phyloP scores from a whole-genome alignment of 2,888 invertebrate genomes.

The Thymelicus acteon region DNA sequence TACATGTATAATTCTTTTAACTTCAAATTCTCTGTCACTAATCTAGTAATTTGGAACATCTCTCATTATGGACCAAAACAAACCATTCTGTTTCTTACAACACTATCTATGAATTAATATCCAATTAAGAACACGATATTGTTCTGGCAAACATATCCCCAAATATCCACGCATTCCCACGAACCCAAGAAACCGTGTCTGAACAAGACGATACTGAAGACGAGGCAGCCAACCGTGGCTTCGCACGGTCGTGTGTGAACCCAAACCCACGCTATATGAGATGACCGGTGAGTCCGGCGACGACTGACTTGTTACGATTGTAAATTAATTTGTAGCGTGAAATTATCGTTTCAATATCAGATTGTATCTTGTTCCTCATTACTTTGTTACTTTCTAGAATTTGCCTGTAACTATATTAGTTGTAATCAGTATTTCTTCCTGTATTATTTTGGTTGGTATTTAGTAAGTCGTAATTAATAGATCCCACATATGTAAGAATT shows the following conservation, averaged over 20 bases:
- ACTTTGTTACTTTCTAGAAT: too few species aligned
- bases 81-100: not conserved
- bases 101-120: constrained; percentile 30
- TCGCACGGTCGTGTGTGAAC: constrained; percentile 60
- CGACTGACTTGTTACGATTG: constrained; percentile 27
- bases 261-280: constrained; percentile 53
- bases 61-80: not conserved
- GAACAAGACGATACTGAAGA: constrained; percentile 58
- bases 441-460: too few species aligned
- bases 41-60: too few species aligned
- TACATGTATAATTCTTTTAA: too few species aligned
- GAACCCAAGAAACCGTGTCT: constrained; percentile 54
- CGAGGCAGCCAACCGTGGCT: constrained; percentile 51
- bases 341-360: too few species aligned
- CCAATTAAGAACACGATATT: constrained; percentile 41
- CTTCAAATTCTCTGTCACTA: too few species aligned
- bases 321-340: not conserved
- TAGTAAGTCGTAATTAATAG: too few species aligned
- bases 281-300: constrained; percentile 53
- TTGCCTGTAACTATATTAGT: too few species aligned
- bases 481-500: too few species aligned
- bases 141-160: constrained; percentile 31
- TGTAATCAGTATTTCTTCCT: too few species aligned
- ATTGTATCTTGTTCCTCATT: too few species aligned
- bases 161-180: constrained; percentile 46